Evolutionary conservation across 2,888 invertebrate genomes (phyloP), one percentile per base, ranked within the genome.

Genomic region (Tinea pellionella): DNA sequence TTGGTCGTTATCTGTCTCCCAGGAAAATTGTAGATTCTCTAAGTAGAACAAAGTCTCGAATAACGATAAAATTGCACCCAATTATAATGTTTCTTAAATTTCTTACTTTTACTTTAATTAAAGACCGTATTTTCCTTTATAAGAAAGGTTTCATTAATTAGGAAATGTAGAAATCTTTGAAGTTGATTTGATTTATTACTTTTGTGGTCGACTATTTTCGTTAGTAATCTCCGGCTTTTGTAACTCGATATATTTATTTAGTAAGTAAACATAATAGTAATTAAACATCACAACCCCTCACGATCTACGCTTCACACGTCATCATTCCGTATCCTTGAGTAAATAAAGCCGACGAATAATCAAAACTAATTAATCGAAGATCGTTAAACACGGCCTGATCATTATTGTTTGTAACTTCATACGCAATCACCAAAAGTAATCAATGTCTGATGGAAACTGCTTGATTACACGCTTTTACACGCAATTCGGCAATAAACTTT

Each of bases 401-500:
- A 53, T 53, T 19, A n/a, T 18, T 53, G 53, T 24, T 24, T 47
- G 16, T 47, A 47, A 16, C 16, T 47, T 47, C 16, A 53, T 53
- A 53, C 16, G 53, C 24, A 24, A 53, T 18, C 24, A 53, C 24
- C 53, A 24, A 57, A 57, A 30, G 57, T 32, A 57, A 57, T 57
- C 57, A 82, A 85, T 83, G 83, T 83, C 84, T 85, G 80, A 81
- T 81, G 72, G 78, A 67, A 69, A 73, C 67, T 67, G 67, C 69
- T 71, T 75, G 82, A 85, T 85, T 81, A 80, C 76, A 73, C 69
- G 70, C 64, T 69, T 68, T 66, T 64, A 70, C 85, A 85, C 85
- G 85, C 85, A 79, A 85, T 82, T 76, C 78, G 73, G 72, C 80
- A 77, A 85, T 85, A 85, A 84, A 85, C 78, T 79, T 80, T 77